Percentiles rank a stretch among this genome's conserved stretches.
phyloP scores from a whole-genome alignment of 2,113 vertebrate species.

The Cyanoramphus novaezelandiae region DNA sequence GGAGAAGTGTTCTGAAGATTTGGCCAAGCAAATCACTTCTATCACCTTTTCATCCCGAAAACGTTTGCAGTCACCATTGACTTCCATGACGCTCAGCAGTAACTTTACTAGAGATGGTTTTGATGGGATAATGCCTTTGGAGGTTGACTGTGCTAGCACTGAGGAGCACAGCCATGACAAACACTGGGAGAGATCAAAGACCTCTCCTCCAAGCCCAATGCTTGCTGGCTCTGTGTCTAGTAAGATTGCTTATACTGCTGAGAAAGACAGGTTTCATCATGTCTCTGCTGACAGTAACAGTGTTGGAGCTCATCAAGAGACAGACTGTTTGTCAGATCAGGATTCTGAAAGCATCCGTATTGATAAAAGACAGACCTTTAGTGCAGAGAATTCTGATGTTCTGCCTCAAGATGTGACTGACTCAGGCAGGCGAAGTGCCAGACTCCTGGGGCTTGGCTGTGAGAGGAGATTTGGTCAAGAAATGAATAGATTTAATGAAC shows the following conservation, averaged over 20 bases:
- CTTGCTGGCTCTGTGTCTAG: background rate
- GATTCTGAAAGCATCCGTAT: background rate
- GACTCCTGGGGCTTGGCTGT: background rate
- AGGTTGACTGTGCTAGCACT: background rate
- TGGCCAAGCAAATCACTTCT: constrained; percentile 64
- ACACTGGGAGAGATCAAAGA: background rate
- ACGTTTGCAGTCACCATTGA: constrained; percentile 44
- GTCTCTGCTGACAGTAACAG: background rate
- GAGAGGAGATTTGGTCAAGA: background rate
- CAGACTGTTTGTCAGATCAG: background rate
- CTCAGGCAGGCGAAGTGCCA: background rate
- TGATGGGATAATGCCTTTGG: background rate
- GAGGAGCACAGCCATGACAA: background rate
- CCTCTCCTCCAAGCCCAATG: background rate
- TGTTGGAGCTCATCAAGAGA: background rate
- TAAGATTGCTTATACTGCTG: background rate
- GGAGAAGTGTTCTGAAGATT: background rate
- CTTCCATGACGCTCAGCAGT: background rate
- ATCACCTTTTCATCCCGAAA: constrained; percentile 74
- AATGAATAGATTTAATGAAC: accelerated
- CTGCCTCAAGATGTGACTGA: background rate
- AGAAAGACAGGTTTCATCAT: background rate
- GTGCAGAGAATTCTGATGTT: background rate
- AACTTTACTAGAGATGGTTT: constrained; percentile 23
- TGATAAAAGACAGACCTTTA: background rate